Base-by-base conservation (phyloP, 2,113 vertebrate genomes). In the Camarhynchus parvulus region DNA sequence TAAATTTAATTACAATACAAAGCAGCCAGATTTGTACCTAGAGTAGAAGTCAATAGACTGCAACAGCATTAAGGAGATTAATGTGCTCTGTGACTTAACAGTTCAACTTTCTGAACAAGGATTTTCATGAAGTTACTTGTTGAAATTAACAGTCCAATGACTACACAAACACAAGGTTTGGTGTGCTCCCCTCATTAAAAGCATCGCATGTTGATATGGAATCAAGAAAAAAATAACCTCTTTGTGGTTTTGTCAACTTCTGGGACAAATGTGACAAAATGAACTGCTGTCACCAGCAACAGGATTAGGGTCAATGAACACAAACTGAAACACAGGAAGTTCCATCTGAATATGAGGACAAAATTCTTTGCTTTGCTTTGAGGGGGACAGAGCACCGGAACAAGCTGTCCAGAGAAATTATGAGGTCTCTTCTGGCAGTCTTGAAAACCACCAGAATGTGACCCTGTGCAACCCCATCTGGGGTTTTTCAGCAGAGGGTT, bases 1-100 rank as follows among this genome's bases (percentile, higher is more conserved):
- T 86, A 97, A 96, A 94, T 94, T 80, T 96, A 91, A 94, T 87
- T 96, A 86, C 75, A 91, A 78, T 94, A 84, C 75, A 92, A 87
- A 96, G 61, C 42, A 72, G 63, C 31, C 39, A 89, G 62, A 75
- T 63, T 93, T 94, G 28, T 96, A 93, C 82, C 78, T 94, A 92
- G 95, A 94, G 72, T 81, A 96, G 28, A 95, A 87, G 58, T 97
- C 90, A 96, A 80, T 66, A 90, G 53, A 67, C 41, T 88, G 73
- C 44, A 83, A 55, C 79, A 95, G 12, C 23, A 81, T 84, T 95
- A 74, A 72, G 41, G 35, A 83, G 72, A 69, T 80, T 79, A 76
- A 50, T 41, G 37, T n/a, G 24, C 4, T 78, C 23, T 83, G 15
- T 44, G 46, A 63, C 17, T 61, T 70, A 69, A 80, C 86, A 94